Evolutionary conservation across 2,888 invertebrate genomes (phyloP).

Genomic region (Drosophila aldrichi): DNA sequence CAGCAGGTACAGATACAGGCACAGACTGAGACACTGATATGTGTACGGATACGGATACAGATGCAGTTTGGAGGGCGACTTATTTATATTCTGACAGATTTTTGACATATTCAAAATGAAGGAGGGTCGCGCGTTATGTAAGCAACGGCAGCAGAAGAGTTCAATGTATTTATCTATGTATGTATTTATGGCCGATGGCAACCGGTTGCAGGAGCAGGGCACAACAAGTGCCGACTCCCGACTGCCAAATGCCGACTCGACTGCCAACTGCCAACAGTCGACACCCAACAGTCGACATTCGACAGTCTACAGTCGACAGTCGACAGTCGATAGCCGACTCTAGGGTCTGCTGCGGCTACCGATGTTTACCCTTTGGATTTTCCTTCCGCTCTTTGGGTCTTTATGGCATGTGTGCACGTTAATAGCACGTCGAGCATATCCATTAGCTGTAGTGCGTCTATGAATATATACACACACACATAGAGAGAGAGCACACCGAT

Average conservation of each 20-base stretch:
- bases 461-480: conserved; percentile 3
- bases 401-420: conserved; percentile 39
- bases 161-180: conserved; percentile 65
- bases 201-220: conserved; percentile 48
- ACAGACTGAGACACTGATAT: not conserved
- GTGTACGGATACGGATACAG: conserved; percentile 8
- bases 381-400: conserved; percentile 51
- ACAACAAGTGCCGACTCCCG: conserved; percentile 40
- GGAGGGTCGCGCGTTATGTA: conserved; percentile 54
- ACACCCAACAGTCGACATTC: not conserved
- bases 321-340: conserved; percentile 1
- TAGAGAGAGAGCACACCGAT: not conserved
- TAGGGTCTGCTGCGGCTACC: conserved; percentile 13
- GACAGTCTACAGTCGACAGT: not conserved
- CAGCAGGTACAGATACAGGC: not conserved
- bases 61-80: conserved; percentile 40
- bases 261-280: not conserved
- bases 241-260: conserved; percentile 21
- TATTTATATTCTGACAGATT: conserved; percentile 57
- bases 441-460: conserved; percentile 45
- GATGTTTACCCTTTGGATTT: conserved; percentile 52
- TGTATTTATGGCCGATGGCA: conserved; percentile 61
- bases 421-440: conserved; percentile 34
- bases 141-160: conserved; percentile 59
- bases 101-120: conserved; percentile 53